A percentile compares a stretch with the other conserved stretches of the same genome.
phyloP scores from a whole-genome alignment of 2,113 vertebrate species.

The Saccopteryx leptura region DNA sequence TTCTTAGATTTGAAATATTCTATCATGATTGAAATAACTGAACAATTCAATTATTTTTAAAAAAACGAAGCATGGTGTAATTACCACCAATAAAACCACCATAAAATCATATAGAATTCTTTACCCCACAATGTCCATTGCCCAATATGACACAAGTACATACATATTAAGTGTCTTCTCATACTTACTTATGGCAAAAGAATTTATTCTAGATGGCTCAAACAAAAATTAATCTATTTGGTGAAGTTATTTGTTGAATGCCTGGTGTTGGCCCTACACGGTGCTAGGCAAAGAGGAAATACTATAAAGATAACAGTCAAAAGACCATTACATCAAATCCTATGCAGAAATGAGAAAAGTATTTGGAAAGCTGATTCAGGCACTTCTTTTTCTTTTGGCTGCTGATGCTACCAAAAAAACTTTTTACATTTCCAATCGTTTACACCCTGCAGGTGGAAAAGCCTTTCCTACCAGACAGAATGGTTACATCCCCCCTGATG shows the following conservation, averaged over 20 bases:
- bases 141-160: not conserved
- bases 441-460: conserved; percentile 68
- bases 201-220: not conserved
- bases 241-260: not conserved
- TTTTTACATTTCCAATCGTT: conserved; percentile 55
- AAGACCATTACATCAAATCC: not conserved
- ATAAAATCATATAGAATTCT: not conserved
- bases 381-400: not conserved
- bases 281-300: not conserved
- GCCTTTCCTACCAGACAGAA: conserved; percentile 57
- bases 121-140: not conserved
- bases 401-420: not conserved
- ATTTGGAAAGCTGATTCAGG: not conserved
- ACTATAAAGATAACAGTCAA: not conserved
- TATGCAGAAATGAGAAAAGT: not conserved
- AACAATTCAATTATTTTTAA: not conserved
- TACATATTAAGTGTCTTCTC: not conserved
- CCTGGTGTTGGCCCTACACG: not conserved
- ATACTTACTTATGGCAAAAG: not conserved
- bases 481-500: conserved; percentile 2
- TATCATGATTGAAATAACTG: not conserved
- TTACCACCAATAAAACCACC: not conserved
- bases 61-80: not conserved
- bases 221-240: not conserved
- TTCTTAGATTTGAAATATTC: not conserved